A percentile compares a stretch with the other conserved stretches of the same genome.
These are phyloP conservation scores for Morone chrysops DNA, from an alignment of 2,113 vertebrate species.

Conservation along the genomic window DNA sequence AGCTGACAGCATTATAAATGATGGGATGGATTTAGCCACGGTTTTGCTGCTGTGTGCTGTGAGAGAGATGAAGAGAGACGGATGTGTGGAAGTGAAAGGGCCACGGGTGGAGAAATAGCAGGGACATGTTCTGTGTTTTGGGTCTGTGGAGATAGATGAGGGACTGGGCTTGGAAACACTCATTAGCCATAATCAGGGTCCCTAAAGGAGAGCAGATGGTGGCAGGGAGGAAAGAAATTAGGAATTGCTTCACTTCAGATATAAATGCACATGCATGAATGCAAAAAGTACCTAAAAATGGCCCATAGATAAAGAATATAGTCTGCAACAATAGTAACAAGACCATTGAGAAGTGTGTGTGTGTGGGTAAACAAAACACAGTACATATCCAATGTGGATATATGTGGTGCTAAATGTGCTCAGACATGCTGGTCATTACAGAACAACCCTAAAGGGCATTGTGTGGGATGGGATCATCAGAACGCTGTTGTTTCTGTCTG, in stretches of 20 bases:
- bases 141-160: conserved; percentile 78
- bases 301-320: conserved; percentile 29
- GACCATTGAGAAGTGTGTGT: conserved; percentile 28
- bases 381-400: conserved; percentile 50
- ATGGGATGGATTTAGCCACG: conserved; percentile 58
- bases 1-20: conserved; percentile 82
- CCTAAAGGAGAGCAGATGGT: conserved; percentile 77
- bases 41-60: conserved; percentile 50
- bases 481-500: conserved; percentile 75
- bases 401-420: conserved; percentile 67
- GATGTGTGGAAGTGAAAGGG: conserved; percentile 50
- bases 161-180: conserved; percentile 74
- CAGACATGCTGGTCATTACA: conserved; percentile 73
- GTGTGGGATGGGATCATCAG: conserved; percentile 71
- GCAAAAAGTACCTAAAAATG: conserved; percentile 28
- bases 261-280: conserved; percentile 18
- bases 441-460: conserved; percentile 69
- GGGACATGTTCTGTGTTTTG: conserved; percentile 75
- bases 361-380: conserved; percentile 39
- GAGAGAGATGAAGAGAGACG: conserved; percentile 68
- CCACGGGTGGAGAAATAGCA: conserved; percentile 75
- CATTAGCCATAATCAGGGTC: conserved; percentile 79
- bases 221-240: conserved; percentile 57
- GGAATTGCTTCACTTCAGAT: conserved; percentile 39
- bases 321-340: conserved; percentile 2